Conservation (phyloP, 2,797 vertebrate species). For the Lerista edwardsae region DNA sequence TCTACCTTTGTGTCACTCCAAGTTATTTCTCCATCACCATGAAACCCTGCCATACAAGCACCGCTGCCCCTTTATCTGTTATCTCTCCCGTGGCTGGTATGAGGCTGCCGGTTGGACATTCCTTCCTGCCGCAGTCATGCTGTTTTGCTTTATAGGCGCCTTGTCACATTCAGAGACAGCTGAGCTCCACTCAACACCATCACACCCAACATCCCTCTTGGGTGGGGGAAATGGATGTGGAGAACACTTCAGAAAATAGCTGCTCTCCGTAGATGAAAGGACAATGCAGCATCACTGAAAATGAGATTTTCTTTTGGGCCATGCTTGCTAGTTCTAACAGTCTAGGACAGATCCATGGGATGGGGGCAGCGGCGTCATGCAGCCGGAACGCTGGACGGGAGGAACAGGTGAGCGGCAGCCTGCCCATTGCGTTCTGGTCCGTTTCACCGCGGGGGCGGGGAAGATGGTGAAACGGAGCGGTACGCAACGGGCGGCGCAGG, state of each 20-base stretch:
- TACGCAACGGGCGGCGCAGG: too few species aligned
- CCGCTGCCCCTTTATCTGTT: slow-evolving; percentile 16
- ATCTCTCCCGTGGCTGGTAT: background rate
- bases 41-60: background rate
- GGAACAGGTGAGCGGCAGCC: too few species aligned
- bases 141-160: slow-evolving; percentile 11
- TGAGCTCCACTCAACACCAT: slow-evolving; percentile 36
- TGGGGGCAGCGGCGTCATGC: too few species aligned
- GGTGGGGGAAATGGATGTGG: too few species aligned
- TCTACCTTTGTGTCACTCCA: background rate
- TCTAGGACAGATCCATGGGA: background rate
- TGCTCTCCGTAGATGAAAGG: background rate
- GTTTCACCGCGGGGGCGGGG: too few species aligned
- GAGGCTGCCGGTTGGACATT: background rate
- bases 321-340: background rate
- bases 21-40: background rate
- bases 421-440: too few species aligned
- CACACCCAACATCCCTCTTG: slow-evolving; percentile 4
- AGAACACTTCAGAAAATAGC: background rate
- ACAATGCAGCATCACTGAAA: background rate
- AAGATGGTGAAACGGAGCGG: too few species aligned
- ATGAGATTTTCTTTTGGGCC: background rate
- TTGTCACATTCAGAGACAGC: slow-evolving; percentile 2
- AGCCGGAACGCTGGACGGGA: too few species aligned
- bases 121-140: background rate